Conservation (phyloP, 2,888 invertebrate species). For the Griposia aprilina region DNA sequence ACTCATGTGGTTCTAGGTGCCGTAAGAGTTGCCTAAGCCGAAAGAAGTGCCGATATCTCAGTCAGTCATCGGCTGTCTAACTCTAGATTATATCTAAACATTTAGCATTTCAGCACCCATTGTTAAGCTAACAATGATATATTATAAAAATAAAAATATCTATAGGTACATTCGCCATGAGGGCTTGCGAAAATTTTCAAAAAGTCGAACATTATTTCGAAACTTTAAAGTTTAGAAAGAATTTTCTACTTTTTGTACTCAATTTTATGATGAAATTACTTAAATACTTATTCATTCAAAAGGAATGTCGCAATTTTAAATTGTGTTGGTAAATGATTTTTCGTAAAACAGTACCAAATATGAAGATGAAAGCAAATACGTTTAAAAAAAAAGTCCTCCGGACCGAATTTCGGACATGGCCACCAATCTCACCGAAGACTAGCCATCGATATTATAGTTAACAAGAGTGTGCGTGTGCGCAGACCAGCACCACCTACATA, state of each 20-base stretch:
- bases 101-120: slow-evolving; percentile 63
- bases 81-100: slow-evolving; percentile 62
- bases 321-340: not conserved
- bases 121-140: slow-evolving; percentile 64
- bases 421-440: not conserved
- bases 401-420: not conserved
- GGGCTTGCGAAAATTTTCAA: slow-evolving; percentile 31
- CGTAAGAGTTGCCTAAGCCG: slow-evolving; percentile 35
- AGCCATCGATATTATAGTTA: not conserved
- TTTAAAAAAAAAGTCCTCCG: not conserved
- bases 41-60: slow-evolving; percentile 60
- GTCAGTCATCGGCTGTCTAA: slow-evolving; percentile 54
- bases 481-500: not conserved
- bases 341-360: not conserved
- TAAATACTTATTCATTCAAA: not conserved
- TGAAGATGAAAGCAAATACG: no score
- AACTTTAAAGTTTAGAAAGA: not conserved
- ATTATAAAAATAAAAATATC: slow-evolving; percentile 51
- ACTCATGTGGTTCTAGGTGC: slow-evolving; percentile 9
- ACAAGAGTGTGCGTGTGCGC: not conserved
- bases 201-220: not conserved
- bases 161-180: slow-evolving; percentile 26
- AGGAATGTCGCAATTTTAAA: not conserved
- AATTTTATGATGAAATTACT: not conserved
- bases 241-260: not conserved